These are phyloP conservation scores for Brachyrhaphis roseni DNA, from an alignment of 2,797 vertebrate genomes.

Conservation along the genomic window DNA sequence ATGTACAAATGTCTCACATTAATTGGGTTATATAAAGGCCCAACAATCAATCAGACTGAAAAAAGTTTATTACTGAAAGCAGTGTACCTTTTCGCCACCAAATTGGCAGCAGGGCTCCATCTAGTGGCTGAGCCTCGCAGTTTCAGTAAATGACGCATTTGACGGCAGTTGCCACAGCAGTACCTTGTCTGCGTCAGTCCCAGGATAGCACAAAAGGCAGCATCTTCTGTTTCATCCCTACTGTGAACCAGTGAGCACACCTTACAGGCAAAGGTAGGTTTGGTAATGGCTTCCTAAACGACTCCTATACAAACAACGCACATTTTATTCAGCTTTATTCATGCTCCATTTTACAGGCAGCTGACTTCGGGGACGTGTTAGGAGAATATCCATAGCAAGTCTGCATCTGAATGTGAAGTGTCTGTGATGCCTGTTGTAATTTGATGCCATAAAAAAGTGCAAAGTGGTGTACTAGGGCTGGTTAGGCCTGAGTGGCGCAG, in stretches of 20 bases:
- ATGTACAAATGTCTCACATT: neutral
- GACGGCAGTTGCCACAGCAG: conserved; percentile 26
- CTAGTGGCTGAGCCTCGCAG: conserved; percentile 10
- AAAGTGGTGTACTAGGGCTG: conserved; percentile 10
- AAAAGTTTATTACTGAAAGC: neutral
- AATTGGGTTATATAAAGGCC: neutral
- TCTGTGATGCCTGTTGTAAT: conserved; percentile 14
- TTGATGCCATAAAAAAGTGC: conserved; percentile 1
- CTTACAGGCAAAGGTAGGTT: conserved; percentile 28
- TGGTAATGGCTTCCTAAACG: neutral
- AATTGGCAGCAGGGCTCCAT: conserved; percentile 10
- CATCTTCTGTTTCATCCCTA: conserved; percentile 32
- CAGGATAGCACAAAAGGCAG: conserved; percentile 16
- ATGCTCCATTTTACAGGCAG: neutral
- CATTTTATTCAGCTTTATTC: neutral
- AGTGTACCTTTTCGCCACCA: neutral
- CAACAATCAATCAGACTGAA: neutral
- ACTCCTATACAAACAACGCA: neutral
- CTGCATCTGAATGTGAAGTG: neutral
- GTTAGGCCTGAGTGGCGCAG: conserved; percentile 65
- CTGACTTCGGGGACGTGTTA: neutral
- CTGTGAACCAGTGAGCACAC: conserved; percentile 13
- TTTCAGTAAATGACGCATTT: conserved; percentile 24
- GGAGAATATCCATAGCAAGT: neutral
- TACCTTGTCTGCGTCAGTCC: conserved; percentile 11